Base-by-base conservation (phyloP, 2,888 invertebrate species). In the Andricus curvator region DNA sequence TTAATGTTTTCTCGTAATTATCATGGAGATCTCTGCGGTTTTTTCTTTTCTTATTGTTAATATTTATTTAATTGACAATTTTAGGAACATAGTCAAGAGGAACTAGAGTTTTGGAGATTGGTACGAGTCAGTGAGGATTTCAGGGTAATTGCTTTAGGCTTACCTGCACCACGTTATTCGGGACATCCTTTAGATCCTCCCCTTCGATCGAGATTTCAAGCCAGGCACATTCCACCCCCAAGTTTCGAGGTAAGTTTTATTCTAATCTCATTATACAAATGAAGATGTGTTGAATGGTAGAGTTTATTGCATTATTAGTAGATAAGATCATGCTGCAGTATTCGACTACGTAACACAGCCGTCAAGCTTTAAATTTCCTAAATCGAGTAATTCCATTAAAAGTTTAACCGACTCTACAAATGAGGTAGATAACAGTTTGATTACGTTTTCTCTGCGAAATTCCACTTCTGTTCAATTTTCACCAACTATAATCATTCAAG, bases 141-240 rank as follows among this genome's bases (percentile, higher is more conserved):
- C 93, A 95, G 98, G 68, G 98, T 98, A 15, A 96, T 99, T 79
- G 98, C 98, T 0, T 93, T 99, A n/a, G 98, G 98, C 1, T 91
- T 98, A 82, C 98, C 98, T 0, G 96, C 98, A 20, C 97, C 98
- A 37, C 94, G 96, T 78, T 98, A 98, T 93, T 95, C 95, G 77
- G 99, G 99, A 6, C 98, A 99, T 92, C 98, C 99, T 0, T 94
- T 99, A 56, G 99, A 99, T 94, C 99, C 99, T 33, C 99, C 99
- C 0, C 94, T 99, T 48, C 94, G 99, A 79, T 99, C 99, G 0
- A 94, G 99, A 81, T 99, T 99, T 92, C 99, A 99, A 93, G 98
- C 98, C 0, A 94, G 98, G 90, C 96, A 98, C 93, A 95, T 99
- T 83, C 94, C 95, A 78, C 93, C 94, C 80, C 93, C 94, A 84